Base-by-base conservation (phyloP, 2,888 invertebrate species). In the Syritta pipiens region DNA sequence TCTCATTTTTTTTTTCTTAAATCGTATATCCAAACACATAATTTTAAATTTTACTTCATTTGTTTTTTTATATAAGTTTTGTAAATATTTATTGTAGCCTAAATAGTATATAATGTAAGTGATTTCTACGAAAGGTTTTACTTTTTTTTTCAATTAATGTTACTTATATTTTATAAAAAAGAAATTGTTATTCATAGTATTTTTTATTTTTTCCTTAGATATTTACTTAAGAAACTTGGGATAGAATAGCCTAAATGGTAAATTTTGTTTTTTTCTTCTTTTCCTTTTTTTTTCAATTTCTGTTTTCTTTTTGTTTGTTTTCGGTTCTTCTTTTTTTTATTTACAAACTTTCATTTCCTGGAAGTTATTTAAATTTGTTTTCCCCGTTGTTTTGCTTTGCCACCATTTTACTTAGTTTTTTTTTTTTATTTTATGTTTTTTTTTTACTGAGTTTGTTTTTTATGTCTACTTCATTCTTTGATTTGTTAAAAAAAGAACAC, bases 101-200 rank as follows among this genome's bases (percentile, higher is more conserved):
- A 83, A 82, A 82, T 79, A 63, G 82, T 81, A 79, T 72, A 76
- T 83, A 81, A 77, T 75, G 72, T 71, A 72, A 59, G 77, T 83
- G 68, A 62, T 72, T 72, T 82, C 67, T 79, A 69, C 67, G 71
- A 67, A 69, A 65, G 20, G 32, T 32, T 32, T 51, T 44, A 24
- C 19, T 10, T 71, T 65, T 30, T 14, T 65, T 69, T 46, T 75
- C 42, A 42, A 69, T 68, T 26, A 55, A 77, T 65, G 35, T 81
- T 79, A 74, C 72, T 62, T 60, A 72, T 60, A 51, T 28, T 49
- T 49, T 68, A 60, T 63, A 37, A 55, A 53, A 53, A 51, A 67
- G 44, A 55, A 76, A 77, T 35, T 4, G 37, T 67, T 79, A 68
- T 51, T 74, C 28, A 57, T 79, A 44, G 42, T 42, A 65, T 63